These are phyloP conservation scores for Tyrannus savana DNA, from an alignment of 2,113 vertebrate genomes.

Conservation along the genomic window DNA sequence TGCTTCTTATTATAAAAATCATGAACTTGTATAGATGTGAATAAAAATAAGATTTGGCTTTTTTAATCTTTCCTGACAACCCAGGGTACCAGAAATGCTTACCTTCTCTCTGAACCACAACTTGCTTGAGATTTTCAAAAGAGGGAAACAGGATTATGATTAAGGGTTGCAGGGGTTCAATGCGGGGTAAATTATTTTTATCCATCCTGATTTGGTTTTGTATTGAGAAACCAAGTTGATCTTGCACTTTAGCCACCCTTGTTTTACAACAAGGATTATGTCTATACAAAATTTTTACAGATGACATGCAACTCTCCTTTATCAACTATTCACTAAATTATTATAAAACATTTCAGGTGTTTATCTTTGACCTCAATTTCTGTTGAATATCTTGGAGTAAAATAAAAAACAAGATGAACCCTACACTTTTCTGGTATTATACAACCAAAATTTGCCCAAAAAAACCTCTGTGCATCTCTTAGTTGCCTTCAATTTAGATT, in stretches of 20 bases:
- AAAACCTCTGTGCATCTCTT: constrained; percentile 14
- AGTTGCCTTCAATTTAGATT: constrained; percentile 65
- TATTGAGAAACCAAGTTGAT: background rate
- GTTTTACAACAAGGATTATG: background rate
- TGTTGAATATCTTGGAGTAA: background rate
- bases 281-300: background rate
- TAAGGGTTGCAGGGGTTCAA: background rate
- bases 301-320: background rate
- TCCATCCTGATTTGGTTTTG: constrained; percentile 17
- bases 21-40: background rate
- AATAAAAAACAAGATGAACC: constrained; percentile 7
- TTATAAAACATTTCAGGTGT: constrained; percentile 10
- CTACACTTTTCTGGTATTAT: background rate
- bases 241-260: background rate
- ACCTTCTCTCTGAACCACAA: constrained; percentile 39
- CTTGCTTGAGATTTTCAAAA: background rate
- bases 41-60: background rate
- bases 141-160: constrained; percentile 54
- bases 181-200: constrained; percentile 53
- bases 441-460: background rate
- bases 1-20: background rate
- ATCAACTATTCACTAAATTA: background rate
- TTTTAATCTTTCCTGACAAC: constrained; percentile 40
- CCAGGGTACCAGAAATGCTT: constrained; percentile 35
- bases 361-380: background rate